phyloP scores from a whole-genome alignment of 2,113 vertebrate genomes.

The Grammomys dolichurus region DNA sequence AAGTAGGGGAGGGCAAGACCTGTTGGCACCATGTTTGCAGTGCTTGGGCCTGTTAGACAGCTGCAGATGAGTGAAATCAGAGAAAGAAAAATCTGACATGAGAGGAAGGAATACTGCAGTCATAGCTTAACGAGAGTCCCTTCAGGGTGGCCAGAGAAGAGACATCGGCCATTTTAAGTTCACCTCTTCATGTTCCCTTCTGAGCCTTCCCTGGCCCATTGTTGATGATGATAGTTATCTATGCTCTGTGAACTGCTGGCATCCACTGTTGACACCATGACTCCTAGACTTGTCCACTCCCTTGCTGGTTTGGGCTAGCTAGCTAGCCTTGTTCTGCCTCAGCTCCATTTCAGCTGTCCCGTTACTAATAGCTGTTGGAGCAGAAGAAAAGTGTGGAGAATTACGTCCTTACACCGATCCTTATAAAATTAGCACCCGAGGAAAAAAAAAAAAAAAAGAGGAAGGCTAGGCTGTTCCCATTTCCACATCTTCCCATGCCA shows the following conservation, averaged over 20 bases:
- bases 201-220: neutral
- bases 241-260: neutral
- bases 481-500: neutral
- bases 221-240: neutral
- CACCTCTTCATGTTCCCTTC: neutral
- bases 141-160: neutral
- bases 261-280: neutral
- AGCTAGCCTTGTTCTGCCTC: neutral
- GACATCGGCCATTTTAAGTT: neutral
- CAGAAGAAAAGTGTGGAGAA: neutral
- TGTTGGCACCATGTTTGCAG: neutral
- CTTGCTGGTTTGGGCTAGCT: neutral
- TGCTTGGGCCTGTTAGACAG: neutral
- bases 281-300: fast-evolving
- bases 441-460: neutral
- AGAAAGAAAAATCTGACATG: neutral
- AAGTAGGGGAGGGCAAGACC: neutral
- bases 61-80: too few species aligned
- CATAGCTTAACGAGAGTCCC: neutral
- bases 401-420: neutral
- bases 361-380: neutral
- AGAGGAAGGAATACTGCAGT: neutral
- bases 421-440: neutral
- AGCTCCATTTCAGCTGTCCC: neutral
- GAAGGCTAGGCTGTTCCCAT: neutral